Percentiles rank a stretch among this genome's conserved stretches.
Evolutionary conservation across 2,888 invertebrate species (phyloP).

Genomic region (Drosophila ustulata): DNA sequence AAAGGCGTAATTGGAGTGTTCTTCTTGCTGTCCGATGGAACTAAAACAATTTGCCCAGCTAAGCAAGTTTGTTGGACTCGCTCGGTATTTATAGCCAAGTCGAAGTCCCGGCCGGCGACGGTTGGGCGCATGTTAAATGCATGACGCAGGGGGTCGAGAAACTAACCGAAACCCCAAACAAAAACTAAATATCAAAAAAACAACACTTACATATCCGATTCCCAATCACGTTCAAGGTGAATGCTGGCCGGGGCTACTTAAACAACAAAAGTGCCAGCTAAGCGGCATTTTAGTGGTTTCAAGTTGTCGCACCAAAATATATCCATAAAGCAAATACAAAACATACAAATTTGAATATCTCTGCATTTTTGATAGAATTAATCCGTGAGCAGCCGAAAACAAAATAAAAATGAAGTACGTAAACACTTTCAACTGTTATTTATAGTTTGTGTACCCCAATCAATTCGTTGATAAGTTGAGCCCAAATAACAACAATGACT

Average conservation of each 20-base stretch:
- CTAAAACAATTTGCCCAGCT: slow-evolving; percentile 42
- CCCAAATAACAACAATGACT: slow-evolving; percentile 25
- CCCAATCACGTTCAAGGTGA: slow-evolving; percentile 80
- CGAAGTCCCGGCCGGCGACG: background rate
- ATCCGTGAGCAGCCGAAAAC: background rate
- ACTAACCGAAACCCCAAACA: slow-evolving; percentile 7
- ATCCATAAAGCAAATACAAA: slow-evolving; percentile 2
- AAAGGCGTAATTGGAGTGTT: slow-evolving; percentile 57
- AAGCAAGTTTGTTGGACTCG: slow-evolving; percentile 45
- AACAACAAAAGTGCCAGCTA: slow-evolving; percentile 32
- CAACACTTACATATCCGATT: slow-evolving; percentile 57
- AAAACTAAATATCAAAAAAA: slow-evolving; percentile 3
- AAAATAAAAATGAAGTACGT: slow-evolving; percentile 19
- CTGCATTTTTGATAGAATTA: background rate
- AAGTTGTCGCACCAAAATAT: slow-evolving; percentile 20
- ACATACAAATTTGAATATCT: slow-evolving; percentile 6
- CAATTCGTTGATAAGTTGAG: slow-evolving; percentile 35
- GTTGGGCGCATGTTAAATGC: slow-evolving; percentile 43
- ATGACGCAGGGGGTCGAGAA: slow-evolving; percentile 29
- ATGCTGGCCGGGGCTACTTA: slow-evolving; percentile 43
- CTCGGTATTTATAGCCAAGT: slow-evolving; percentile 17
- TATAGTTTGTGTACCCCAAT: slow-evolving; percentile 18
- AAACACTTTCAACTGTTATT: slow-evolving; percentile 28
- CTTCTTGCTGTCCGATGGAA: background rate
- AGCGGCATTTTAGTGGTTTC: slow-evolving; percentile 32